A percentile compares a stretch with the other conserved stretches of the same genome.
Evolutionary conservation across 1,140 invertebrate genomes (phyloP).

Genomic region (Cydia pomonella): DNA sequence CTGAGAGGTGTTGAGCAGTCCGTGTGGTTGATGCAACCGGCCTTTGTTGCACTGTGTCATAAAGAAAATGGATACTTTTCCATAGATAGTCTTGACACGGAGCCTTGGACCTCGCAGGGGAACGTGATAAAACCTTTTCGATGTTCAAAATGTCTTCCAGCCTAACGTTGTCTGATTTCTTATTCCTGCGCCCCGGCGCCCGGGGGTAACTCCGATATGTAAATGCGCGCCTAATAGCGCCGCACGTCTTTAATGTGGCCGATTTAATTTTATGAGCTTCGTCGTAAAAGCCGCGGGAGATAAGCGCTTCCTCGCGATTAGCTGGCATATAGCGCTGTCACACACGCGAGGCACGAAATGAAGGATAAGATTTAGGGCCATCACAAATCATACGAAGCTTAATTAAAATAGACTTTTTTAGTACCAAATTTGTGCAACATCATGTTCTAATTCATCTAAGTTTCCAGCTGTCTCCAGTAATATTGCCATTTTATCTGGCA

Average conservation of each 20-base stretch:
- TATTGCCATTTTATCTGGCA: not conserved
- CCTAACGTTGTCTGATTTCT: not conserved
- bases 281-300: slow-evolving; percentile 13
- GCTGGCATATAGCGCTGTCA: not conserved
- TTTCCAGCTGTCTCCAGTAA: not conserved
- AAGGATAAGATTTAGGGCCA: not conserved
- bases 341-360: not conserved
- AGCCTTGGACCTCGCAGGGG: too few species aligned
- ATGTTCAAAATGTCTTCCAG: not conserved
- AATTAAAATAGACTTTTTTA: too few species aligned
- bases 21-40: too few species aligned
- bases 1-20: too few species aligned
- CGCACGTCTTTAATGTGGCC: slow-evolving; percentile 16
- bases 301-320: slow-evolving; percentile 23
- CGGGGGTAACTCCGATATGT: slow-evolving; percentile 3
- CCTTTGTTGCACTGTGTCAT: too few species aligned
- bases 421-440: too few species aligned
- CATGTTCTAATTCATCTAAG: not conserved
- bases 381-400: not conserved
- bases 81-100: too few species aligned
- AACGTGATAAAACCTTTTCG: not conserved
- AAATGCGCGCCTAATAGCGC: slow-evolving; percentile 15
- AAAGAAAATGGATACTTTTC: too few species aligned
- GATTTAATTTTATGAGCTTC: slow-evolving; percentile 25
- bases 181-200: not conserved